Conservation (phyloP, 2,797 vertebrate genomes). For the Hydrolagus colliei region DNA sequence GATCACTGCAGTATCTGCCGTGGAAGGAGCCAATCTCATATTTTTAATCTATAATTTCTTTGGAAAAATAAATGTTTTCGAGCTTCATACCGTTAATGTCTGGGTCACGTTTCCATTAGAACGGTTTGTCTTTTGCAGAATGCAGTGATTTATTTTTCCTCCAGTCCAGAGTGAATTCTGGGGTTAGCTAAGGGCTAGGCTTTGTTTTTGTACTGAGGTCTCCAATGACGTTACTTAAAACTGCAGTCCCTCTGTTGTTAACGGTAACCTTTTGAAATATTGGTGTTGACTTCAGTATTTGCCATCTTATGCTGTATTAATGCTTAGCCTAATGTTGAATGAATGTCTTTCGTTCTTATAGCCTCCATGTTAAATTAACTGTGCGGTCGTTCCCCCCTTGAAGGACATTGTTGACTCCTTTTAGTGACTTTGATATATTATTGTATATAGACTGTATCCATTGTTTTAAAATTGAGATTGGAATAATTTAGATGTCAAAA, state of each 20-base stretch:
- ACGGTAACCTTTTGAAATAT: not conserved
- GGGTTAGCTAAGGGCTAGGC: slow-evolving; percentile 12
- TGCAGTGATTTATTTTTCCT: not conserved
- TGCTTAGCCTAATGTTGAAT: not conserved
- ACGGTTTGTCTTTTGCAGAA: not conserved
- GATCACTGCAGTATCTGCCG: no score
- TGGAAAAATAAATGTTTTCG: not conserved
- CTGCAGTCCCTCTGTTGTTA: not conserved
- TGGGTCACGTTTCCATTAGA: not conserved
- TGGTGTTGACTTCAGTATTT: not conserved
- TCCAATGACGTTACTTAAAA: slow-evolving; percentile 16
- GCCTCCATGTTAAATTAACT: not conserved
- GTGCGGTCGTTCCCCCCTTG: not conserved
- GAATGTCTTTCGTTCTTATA: not conserved
- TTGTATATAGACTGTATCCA: not conserved
- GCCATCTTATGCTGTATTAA: not conserved
- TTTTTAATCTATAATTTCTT: no score
- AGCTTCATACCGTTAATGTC: not conserved
- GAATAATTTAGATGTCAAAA: not conserved
- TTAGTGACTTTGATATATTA: not conserved
- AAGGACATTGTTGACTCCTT: not conserved
- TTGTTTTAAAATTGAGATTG: not conserved
- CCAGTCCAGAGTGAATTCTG: not conserved
- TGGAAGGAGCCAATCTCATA: no score
- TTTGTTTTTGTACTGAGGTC: slow-evolving; percentile 6